Evolutionary conservation across 2,888 invertebrate genomes (phyloP).

Genomic region (Dermolepida albohirtum): DNA sequence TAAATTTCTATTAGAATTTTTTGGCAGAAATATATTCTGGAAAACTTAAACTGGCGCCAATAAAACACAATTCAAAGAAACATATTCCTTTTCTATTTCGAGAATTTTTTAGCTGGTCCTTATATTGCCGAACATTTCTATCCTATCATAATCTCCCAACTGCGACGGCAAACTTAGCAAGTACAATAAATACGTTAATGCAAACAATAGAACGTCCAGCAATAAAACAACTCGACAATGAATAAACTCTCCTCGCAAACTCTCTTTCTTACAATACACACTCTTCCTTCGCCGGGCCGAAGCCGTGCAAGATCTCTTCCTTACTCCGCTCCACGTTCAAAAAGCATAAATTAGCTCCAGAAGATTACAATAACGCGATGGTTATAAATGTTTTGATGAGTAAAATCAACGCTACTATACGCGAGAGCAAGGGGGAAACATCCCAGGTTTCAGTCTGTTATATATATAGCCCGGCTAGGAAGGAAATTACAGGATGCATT

Average conservation of each 20-base stretch:
- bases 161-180: conserved; percentile 20
- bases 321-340: background rate
- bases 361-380: conserved; percentile 22
- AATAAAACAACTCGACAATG: conserved; percentile 36
- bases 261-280: too few species aligned
- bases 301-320: background rate
- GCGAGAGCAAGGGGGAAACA: conserved; percentile 7
- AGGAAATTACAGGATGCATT: conserved; percentile 29
- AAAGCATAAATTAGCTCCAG: conserved; percentile 22
- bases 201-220: conserved; percentile 36
- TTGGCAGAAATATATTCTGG: too few species aligned
- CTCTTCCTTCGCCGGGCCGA: conserved; percentile 7
- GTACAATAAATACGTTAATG: conserved; percentile 33
- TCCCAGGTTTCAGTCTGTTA: too few species aligned
- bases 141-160: conserved; percentile 14
- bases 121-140: background rate
- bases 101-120: background rate
- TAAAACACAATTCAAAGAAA: too few species aligned
- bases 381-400: conserved; percentile 21
- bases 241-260: conserved; percentile 30
- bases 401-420: background rate
- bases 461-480: conserved; percentile 7
- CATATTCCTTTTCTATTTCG: too few species aligned
- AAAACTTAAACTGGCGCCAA: too few species aligned
- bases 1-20: too few species aligned